Evolutionary conservation across 2,888 invertebrate genomes (phyloP), one percentile per base, ranked within the genome.

Genomic region (Erpobdella octoculata): DNA sequence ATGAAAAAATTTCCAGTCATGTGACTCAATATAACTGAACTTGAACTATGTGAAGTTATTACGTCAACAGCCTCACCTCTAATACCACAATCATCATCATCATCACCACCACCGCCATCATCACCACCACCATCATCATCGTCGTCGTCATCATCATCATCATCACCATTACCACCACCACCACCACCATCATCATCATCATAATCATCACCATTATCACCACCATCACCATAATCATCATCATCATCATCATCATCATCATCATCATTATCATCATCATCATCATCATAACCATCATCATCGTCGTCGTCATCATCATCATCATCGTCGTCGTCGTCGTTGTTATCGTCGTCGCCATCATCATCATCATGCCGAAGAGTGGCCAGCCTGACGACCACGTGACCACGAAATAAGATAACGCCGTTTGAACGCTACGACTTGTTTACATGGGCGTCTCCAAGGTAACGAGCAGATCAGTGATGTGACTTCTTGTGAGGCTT

Each of bases 191-290:
- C 64, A 65, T 71, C 64, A 41, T 71, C 64, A 71, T 66, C 31
- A 71, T 46, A 41, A 41, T 65, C 64, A 33, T 64, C 62, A 62
- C 37, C 70, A 18, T 62, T 62, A 70, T 38, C 62, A 62, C 62
- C 70, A 70, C 38, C 71, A 2, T 65, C 71, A 41, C 38, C 71
- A 28, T 71, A 37, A 38, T 71, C 71, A 71, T 71, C 64, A 71
- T 71, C 64, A 71, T 71, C 64, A 64, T 71, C 64, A 64, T 28
- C 64, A 64, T 64, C 64, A 71, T 41, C 64, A 71, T 41, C 41
- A 64, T 64, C 64, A 71, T 37, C 41, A 71, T 41, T 64, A 64
- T 41, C 64, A 70, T 41, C 64, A 9, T 28, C 64, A 71, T 64
- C 38, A 46, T 53, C 69, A 69, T 61, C 62, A 62, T 35, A 28